Evolutionary conservation across 2,888 invertebrate genomes (phyloP).

Genomic region (Hirtodrosophila trivittata): DNA sequence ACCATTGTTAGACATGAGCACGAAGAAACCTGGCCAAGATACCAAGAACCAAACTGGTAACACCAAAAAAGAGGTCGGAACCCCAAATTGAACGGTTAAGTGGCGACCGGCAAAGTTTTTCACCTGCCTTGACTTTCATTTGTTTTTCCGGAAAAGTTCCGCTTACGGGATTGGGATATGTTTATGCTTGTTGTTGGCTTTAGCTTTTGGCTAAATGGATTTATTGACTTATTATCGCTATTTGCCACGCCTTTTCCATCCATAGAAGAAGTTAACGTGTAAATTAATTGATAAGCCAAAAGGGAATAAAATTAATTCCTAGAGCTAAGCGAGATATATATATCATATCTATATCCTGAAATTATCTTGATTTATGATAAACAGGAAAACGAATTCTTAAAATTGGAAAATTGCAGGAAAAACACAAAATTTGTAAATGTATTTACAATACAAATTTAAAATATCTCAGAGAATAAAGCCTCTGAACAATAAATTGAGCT

Average conservation of each 20-base stretch:
- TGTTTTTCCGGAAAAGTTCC: slow-evolving; percentile 13
- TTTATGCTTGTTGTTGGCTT: slow-evolving; percentile 3
- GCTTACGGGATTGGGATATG: slow-evolving; percentile 14
- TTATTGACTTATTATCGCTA: slow-evolving; percentile 60
- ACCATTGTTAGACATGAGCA: neutral
- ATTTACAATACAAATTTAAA: neutral
- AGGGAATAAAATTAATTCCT: too few relatives aligned
- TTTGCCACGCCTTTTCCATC: slow-evolving; percentile 22
- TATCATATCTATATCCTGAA: too few relatives aligned
- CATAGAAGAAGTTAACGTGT: slow-evolving; percentile 9
- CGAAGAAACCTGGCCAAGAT: slow-evolving; percentile 32
- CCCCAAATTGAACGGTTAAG: slow-evolving; percentile 68
- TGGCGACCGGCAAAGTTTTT: slow-evolving; percentile 58
- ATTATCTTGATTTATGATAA: too few relatives aligned
- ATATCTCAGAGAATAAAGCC: too few relatives aligned
- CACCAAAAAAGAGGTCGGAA: slow-evolving; percentile 34
- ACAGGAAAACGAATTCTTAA: neutral
- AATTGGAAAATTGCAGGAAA: neutral
- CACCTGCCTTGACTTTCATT: slow-evolving; percentile 58
- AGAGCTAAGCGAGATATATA: too few relatives aligned
- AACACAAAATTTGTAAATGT: neutral
- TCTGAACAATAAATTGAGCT: too few relatives aligned
- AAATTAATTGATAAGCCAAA: slow-evolving; percentile 27
- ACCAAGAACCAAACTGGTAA: slow-evolving; percentile 23
- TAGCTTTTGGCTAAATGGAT: slow-evolving; percentile 52